Evolutionary conservation across 1,140 invertebrate genomes (phyloP), one percentile per base, ranked within the genome.

Genomic region (Saccostrea echinata): DNA sequence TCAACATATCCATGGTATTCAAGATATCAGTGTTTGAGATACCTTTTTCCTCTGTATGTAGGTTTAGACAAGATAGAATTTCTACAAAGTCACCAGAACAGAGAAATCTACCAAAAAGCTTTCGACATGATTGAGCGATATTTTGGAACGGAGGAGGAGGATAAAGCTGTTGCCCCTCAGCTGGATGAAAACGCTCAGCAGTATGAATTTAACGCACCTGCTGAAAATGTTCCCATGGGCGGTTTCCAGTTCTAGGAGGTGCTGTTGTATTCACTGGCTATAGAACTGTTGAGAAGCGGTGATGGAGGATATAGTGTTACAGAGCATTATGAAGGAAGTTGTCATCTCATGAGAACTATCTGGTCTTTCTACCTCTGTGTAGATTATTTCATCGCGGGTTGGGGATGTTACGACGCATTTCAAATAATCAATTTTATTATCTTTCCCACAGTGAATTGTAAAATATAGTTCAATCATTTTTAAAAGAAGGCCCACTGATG

Each of bases 121-220:
- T 99, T 98, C 95, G 97, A 98, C 93, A 98, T 99, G 91, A 99
- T 99, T 93, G 99, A 99, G 94, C 97, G 98, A 94, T 99, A 98
- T 96, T 99, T 99, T 35, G 97, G 97, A 91, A 97, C 98, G 3
- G 94, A 95, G 80, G 98, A 99, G 92, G 97, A 98, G 93, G 96
- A 97, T 51, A 91, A 94, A 16, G 96, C 96, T 81, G 96, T 98
- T 18, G 97, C 97, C 33, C 98, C 98, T 0, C 95, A 96, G 55
- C 97, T 97, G 18, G 97, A 98, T 90, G 96, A 96, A 30, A 96
- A 97, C 90, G 97, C 97, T 86, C 97, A 97, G 93, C 97, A 98
- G 89, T 96, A 94, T 90, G 94, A 95, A 89, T 96, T 96, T 90
- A 93, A 92, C 85, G 92, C 95, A 35, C 68, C 68, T 13, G 92